These are phyloP conservation scores for Spilarctia lutea DNA, from an alignment of 2,888 invertebrate genomes.

Conservation along the genomic window DNA sequence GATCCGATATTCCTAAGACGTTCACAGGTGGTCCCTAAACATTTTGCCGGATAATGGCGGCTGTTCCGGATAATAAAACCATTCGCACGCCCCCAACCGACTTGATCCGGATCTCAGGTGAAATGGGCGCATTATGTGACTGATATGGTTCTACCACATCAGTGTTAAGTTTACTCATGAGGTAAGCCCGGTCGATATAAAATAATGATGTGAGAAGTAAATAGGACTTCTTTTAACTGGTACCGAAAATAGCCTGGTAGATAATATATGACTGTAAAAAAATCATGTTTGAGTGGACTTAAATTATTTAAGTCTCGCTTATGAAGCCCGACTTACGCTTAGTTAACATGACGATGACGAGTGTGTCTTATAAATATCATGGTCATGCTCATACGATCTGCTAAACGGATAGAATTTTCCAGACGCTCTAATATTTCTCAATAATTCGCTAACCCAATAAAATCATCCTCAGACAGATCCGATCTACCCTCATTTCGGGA, in stretches of 20 bases:
- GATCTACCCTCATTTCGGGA: conserved; percentile 10
- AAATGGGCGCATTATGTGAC: conserved; percentile 47
- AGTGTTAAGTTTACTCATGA: conserved; percentile 4
- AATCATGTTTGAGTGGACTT: too few relatives aligned
- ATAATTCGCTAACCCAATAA: conserved; percentile 15
- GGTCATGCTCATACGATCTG: neutral
- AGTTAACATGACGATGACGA: neutral
- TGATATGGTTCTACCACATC: conserved; percentile 29
- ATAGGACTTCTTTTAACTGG: neutral
- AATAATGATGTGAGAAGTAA: neutral
- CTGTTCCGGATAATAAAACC: conserved; percentile 68
- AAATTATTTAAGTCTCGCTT: neutral
- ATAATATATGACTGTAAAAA: neutral
- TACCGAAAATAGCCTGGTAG: neutral
- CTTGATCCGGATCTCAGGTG: conserved; percentile 60
- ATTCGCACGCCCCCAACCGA: conserved; percentile 61
- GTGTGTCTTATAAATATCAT: neutral
- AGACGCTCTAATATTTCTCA: neutral
- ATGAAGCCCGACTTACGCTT: neutral
- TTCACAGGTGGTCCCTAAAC: conserved; percentile 70
- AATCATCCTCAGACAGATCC: conserved; percentile 1
- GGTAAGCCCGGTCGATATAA: neutral
- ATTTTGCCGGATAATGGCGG: conserved; percentile 49
- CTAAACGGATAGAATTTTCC: neutral
- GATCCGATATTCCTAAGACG: conserved; percentile 3